Evolutionary conservation across 2,888 invertebrate species (phyloP).

Genomic region (Glyphotaelius pellucidus): DNA sequence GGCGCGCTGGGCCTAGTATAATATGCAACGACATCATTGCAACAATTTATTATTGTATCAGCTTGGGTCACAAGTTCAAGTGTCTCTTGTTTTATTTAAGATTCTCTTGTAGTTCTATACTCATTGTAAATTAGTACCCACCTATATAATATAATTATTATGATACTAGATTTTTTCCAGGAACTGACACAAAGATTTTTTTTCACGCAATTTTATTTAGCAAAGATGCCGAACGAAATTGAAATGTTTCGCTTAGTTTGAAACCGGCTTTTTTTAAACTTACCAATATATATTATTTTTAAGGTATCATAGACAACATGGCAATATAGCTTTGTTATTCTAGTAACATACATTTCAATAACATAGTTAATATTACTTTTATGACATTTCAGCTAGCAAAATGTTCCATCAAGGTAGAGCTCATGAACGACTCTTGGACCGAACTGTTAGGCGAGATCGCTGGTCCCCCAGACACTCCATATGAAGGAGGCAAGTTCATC

Average conservation of each 20-base stretch:
- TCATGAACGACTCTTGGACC: constrained; percentile 93
- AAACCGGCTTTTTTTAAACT: not conserved
- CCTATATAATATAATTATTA: not conserved
- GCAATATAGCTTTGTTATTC: not conserved
- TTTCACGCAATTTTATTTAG: not conserved
- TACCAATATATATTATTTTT: not conserved
- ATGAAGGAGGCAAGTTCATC: constrained; percentile 96
- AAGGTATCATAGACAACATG: not conserved
- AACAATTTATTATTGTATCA: not conserved
- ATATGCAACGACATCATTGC: constrained; percentile 4
- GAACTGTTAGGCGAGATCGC: constrained; percentile 96
- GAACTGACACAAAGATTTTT: no score
- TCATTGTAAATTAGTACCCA: not conserved
- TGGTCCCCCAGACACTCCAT: constrained; percentile 99
- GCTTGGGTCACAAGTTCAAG: constrained; percentile 4
- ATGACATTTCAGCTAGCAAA: constrained; percentile 84
- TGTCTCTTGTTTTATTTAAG: constrained; percentile 29
- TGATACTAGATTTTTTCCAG: not conserved
- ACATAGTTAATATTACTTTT: not conserved
- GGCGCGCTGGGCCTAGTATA: not conserved
- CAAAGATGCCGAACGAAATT: not conserved
- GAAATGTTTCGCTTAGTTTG: not conserved
- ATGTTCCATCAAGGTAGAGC: constrained; percentile 92
- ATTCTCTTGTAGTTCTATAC: constrained; percentile 65
- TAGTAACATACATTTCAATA: not conserved